Evolutionary conservation across 2,113 vertebrate species (phyloP), one percentile per base, ranked within the genome.

Genomic region (Phasianus colchicus): DNA sequence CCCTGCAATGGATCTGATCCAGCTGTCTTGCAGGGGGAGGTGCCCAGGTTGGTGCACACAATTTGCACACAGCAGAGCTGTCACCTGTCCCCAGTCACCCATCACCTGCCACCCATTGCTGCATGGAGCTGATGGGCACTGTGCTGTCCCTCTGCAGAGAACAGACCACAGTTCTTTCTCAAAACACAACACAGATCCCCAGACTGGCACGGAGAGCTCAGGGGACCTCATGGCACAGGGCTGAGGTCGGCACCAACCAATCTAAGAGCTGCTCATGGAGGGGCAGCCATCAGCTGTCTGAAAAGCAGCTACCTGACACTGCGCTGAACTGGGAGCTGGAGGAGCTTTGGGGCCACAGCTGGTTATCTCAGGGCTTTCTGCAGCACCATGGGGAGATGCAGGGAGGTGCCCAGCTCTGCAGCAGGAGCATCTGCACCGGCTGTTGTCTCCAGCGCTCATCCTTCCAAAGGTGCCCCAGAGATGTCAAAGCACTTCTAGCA

Each of bases 361-460:
- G 0, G 47, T 48, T 32, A 30, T 29, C 0, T 1, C 57, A 10
- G 57, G 63, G 42, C 12, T 34, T 30, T 0, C 7, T 8, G 20
- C 24, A 29, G 71, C 13, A 50, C 24, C 24, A 17, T 29, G 20
- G 38, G n/a, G 47, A 45, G 71, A 40, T 58, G 43, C 67, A 42
- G 30, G 83, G 63, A 88, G 71, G 17, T 9, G 70, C 10, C 79
- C 24, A 42, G 32, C 29, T 5, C 7, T 1, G 4, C 0, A 1
- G 76, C 70, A 81, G 64, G 24, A 32, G 40, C 48, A 32, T 30
- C 5, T 13, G n/a, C 12, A 11, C 42, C n/a, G 6, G 22, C 54
- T 14, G 3, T 40, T 20, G 4, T 19, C 47, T 48, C 54, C 8
- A 1, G 55, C 11, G 0, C 54, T 61, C 19, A 0, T 25, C 65